A percentile compares a stretch with the other conserved stretches of the same genome.
Conservation (phyloP, 2,888 invertebrate species). For the Atrina japonica region DNA sequence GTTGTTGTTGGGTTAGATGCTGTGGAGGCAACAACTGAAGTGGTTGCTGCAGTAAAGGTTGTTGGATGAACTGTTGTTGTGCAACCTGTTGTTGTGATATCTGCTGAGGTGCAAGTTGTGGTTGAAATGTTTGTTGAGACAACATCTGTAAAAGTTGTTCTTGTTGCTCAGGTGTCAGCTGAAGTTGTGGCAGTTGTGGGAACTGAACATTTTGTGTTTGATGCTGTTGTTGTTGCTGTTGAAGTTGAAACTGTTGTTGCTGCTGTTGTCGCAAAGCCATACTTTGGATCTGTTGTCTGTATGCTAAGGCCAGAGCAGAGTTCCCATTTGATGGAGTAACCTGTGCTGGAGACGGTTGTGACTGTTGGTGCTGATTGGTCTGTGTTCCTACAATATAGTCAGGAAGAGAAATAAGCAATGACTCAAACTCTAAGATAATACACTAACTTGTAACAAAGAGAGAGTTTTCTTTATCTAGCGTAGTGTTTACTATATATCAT, state of each 20-base stretch:
- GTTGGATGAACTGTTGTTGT: slow-evolving; percentile 56
- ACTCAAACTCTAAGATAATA: background rate
- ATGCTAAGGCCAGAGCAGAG: slow-evolving; percentile 37
- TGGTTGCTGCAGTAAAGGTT: slow-evolving; percentile 54
- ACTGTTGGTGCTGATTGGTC: slow-evolving; percentile 80
- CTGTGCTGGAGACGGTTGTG: slow-evolving; percentile 61
- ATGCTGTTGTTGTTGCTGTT: slow-evolving; percentile 57
- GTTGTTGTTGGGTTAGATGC: slow-evolving; percentile 81
- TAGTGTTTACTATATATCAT: no score
- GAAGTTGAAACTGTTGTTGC: slow-evolving; percentile 57
- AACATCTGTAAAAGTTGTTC: slow-evolving; percentile 71
- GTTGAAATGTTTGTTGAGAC: slow-evolving; percentile 60
- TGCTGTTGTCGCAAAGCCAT: slow-evolving; percentile 60
- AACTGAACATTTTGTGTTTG: slow-evolving; percentile 46
- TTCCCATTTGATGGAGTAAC: slow-evolving; percentile 20
- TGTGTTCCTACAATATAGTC: slow-evolving; percentile 42
- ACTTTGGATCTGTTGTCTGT: slow-evolving; percentile 59
- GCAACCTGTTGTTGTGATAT: slow-evolving; percentile 53
- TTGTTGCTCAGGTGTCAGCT: slow-evolving; percentile 69
- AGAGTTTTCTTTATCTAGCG: no score
- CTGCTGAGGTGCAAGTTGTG: slow-evolving; percentile 49
- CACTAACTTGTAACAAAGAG: no score
- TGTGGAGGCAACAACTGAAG: slow-evolving; percentile 44
- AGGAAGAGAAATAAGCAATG: slow-evolving; percentile 10
- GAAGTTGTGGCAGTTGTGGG: slow-evolving; percentile 65